Evolutionary conservation across 2,888 invertebrate species (phyloP), one percentile per base, ranked within the genome.

Genomic region (Drosophila emarginata): DNA sequence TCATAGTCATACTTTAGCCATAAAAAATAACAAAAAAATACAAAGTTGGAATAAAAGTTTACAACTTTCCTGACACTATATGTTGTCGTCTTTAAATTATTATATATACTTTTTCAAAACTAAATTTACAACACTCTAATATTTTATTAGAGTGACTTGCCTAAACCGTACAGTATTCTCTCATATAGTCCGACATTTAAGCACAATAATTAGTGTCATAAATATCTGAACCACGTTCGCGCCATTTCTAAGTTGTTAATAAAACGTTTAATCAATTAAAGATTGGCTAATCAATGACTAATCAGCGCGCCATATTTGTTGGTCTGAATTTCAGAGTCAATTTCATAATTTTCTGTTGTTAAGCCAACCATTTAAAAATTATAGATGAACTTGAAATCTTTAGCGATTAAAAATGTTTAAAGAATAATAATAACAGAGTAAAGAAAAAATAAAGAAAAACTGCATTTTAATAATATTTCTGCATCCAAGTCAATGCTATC

Each of bases 1-100:
- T 54, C 54, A 12, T 66, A 71, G 39, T 50, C 52, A 59, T 76
- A 72, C 64, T 65, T 71, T 78, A 88, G 71, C 50, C 40, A 61
- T 62, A 68, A 40, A 39, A 32, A 2, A 32, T 32, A 7, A 2
- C 2, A 51, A 26, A 37, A 52, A 36, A 45, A 36, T 28, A 15
- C 6, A 32, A 32, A 7, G 32, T 54, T 28, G 32, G 12, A 54
- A 54, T 54, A 54, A 54, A 54, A n/a, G 6, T 36, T 11, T 36
- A 36, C 7, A 32, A 54, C 14, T 12, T 28, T 15, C 28, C 28
- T 11, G 4, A 45, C 18, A 45, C 2, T 18, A 18, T 18, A 32
- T 45, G 21, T 45, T 45, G 4, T 21, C 5, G 32, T 9, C 9
- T 32, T 32, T 32, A 1, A 32, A 11, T 32, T 32, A 32, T 32